phyloP scores from a whole-genome alignment of 2,113 vertebrate genomes.

The Steatornis caripensis region DNA sequence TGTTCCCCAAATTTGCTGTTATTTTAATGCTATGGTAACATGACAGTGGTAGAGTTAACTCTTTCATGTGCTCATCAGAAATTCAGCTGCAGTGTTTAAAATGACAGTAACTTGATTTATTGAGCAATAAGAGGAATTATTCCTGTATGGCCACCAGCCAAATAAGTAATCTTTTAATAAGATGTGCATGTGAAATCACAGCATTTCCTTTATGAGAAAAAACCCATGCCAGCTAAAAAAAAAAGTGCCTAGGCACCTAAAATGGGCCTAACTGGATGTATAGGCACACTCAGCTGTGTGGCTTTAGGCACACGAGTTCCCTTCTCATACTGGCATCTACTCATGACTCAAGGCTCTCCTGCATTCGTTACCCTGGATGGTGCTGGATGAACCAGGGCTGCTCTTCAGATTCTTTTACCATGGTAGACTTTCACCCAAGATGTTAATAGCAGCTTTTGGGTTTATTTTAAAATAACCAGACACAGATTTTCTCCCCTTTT shows the following conservation, averaged over 20 bases:
- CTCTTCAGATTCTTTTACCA: neutral
- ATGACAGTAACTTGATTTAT: constrained; percentile 11
- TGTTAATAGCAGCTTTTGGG: neutral
- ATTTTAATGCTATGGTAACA: neutral
- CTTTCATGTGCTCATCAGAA: constrained; percentile 1
- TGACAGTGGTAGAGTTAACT: neutral
- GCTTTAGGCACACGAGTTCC: neutral
- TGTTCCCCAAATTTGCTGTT: neutral
- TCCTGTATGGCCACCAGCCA: neutral
- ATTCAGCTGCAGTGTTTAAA: constrained; percentile 6
- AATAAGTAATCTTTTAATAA: constrained; percentile 28
- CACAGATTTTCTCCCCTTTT: neutral
- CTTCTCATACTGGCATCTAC: neutral
- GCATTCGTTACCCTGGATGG: neutral
- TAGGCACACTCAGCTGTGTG: neutral
- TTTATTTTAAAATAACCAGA: neutral
- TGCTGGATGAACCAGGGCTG: neutral
- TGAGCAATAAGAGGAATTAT: constrained; percentile 15
- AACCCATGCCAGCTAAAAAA: neutral
- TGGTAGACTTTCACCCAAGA: neutral
- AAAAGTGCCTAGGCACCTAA: neutral
- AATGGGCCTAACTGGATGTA: neutral
- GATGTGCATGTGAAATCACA: neutral
- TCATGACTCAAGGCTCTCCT: neutral
- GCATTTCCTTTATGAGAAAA: neutral